Conservation (phyloP, 2,797 vertebrate genomes). For the Leucoraja ocellata region DNA sequence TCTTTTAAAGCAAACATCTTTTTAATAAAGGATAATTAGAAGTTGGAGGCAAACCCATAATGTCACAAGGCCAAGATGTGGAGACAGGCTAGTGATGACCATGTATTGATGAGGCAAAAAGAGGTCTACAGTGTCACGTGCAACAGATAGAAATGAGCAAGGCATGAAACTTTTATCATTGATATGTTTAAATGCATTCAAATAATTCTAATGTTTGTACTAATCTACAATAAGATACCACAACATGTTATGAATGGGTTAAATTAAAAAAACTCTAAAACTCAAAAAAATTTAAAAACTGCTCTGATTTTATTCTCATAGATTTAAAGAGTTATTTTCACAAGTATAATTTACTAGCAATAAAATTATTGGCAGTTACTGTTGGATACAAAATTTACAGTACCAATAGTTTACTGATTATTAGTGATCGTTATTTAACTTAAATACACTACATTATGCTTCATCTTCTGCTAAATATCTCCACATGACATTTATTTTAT, state of each 20-base stretch:
- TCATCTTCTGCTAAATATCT: neutral
- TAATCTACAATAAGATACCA: neutral
- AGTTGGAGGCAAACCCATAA: neutral
- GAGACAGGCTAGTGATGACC: no score
- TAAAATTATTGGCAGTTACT: neutral
- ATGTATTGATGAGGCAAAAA: no score
- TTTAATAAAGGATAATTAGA: no score
- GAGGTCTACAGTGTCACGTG: no score
- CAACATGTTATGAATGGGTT: neutral
- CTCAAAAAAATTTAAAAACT: neutral
- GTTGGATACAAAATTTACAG: neutral
- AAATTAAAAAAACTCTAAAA: neutral
- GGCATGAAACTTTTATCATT: neutral
- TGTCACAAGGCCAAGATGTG: neutral
- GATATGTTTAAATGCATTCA: neutral
- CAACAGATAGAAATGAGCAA: neutral
- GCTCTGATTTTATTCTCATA: neutral
- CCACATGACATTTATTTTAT: neutral
- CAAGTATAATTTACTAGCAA: neutral
- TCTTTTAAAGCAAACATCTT: neutral
- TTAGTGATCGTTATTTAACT: neutral
- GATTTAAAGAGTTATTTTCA: neutral
- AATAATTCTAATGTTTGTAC: neutral
- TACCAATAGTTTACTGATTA: neutral
- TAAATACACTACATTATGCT: neutral